Conservation (phyloP, 2,113 vertebrate genomes). For the Chaetops frenatus region DNA sequence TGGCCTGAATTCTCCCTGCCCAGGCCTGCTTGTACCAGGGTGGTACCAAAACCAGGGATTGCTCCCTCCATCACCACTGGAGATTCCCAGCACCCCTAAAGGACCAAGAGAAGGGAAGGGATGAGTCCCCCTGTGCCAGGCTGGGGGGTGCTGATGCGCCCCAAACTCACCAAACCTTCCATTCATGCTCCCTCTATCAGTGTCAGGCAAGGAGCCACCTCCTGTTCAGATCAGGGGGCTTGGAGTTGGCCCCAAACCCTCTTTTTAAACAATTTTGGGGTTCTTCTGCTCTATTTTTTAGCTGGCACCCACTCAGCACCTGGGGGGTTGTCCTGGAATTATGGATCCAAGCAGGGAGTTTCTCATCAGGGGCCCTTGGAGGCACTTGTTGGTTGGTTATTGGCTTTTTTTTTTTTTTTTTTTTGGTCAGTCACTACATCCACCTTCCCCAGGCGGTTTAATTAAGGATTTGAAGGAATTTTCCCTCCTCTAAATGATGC, state of each 20-base stretch:
- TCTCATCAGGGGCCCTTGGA: not conserved
- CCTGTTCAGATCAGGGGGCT: not conserved
- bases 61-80: not conserved
- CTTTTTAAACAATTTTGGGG: not conserved
- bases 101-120: not conserved
- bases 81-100: not conserved
- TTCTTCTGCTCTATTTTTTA: not conserved
- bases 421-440: not conserved
- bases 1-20: not conserved
- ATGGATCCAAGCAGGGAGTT: not conserved
- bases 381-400: not conserved
- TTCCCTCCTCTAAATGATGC: not conserved
- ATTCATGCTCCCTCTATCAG: accelerated
- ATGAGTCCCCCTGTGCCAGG: accelerated
- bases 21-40: not conserved
- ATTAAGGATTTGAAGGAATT: not conserved
- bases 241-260: not conserved
- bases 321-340: not conserved
- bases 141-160: not conserved
- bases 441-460: not conserved
- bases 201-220: not conserved
- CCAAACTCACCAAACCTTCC: not conserved
- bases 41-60: not conserved
- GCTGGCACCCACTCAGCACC: not conserved
- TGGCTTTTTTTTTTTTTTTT: not conserved